Evolutionary conservation across 2,888 invertebrate genomes (phyloP).

Genomic region (Polymixis lichenea): DNA sequence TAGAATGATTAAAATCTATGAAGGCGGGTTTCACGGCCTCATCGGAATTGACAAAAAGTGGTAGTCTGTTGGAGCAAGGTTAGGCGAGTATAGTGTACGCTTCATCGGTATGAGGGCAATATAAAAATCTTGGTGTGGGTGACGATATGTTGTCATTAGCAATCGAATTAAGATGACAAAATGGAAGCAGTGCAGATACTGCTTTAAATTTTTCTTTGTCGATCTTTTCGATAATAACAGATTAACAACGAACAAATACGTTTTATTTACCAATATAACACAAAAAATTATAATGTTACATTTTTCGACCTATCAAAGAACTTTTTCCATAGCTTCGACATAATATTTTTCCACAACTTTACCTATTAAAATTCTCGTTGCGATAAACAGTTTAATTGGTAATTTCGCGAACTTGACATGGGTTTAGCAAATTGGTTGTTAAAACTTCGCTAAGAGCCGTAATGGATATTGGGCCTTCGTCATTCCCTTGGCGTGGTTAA

Average conservation of each 20-base stretch:
- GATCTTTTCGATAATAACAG: background rate
- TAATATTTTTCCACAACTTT: slow-evolving; percentile 35
- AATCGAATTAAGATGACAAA: background rate
- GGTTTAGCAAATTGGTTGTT: slow-evolving; percentile 73
- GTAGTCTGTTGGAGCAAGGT: too few relatives aligned
- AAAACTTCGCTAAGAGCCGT: slow-evolving; percentile 67
- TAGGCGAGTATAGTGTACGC: too few relatives aligned
- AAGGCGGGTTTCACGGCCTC: too few relatives aligned
- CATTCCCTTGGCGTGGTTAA: slow-evolving; percentile 43
- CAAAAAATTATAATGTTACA: background rate
- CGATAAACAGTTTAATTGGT: slow-evolving; percentile 64
- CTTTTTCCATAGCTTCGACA: background rate
- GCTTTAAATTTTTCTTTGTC: too few relatives aligned
- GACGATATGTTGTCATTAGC: background rate
- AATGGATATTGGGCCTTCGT: slow-evolving; percentile 53
- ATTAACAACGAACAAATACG: too few relatives aligned
- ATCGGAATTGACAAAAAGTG: too few relatives aligned
- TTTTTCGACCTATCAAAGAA: slow-evolving; percentile 1
- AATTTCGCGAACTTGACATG: slow-evolving; percentile 69
- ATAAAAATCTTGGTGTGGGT: background rate
- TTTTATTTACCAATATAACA: background rate
- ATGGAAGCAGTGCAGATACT: too few relatives aligned
- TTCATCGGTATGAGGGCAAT: too few relatives aligned
- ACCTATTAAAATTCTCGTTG: slow-evolving; percentile 37
- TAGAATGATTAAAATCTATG: too few relatives aligned